phyloP scores from a whole-genome alignment of 2,113 vertebrate species.

The Vidua macroura region DNA sequence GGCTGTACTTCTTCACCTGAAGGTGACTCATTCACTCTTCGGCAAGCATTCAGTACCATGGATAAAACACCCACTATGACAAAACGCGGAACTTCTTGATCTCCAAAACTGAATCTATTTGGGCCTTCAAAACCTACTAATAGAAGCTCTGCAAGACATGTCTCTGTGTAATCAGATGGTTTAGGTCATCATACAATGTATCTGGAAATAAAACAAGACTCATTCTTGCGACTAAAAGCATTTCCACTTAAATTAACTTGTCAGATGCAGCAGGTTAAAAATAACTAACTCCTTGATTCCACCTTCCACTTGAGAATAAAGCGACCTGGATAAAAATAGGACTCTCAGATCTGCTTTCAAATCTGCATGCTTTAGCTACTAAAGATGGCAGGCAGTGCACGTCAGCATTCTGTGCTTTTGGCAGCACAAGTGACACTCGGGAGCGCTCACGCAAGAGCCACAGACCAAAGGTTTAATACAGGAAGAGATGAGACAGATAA shows the following conservation, averaged over 20 bases:
- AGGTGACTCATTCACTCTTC: not conserved
- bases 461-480: not conserved
- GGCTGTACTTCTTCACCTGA: not conserved
- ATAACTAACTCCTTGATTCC: conserved; percentile 56
- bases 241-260: conserved; percentile 63
- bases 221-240: not conserved
- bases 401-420: not conserved
- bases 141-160: not conserved
- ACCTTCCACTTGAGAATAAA: conserved; percentile 51
- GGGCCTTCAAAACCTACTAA: conserved; percentile 20
- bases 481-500: not conserved
- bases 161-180: conserved; percentile 27
- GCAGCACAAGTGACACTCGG: not conserved
- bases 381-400: not conserved
- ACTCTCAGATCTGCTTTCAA: conserved; percentile 46
- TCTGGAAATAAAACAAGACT: conserved; percentile 68
- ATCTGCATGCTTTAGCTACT: not conserved
- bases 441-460: not conserved
- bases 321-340: conserved; percentile 48
- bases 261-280: conserved; percentile 60
- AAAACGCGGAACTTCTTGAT: conserved; percentile 45
- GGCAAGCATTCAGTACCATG: not conserved
- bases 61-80: not conserved
- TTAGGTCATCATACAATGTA: conserved; percentile 32
- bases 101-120: conserved; percentile 5